Percentiles rank a stretch among this genome's conserved stretches.
Evolutionary conservation across 2,797 vertebrate genomes (phyloP).

Genomic region (Gambelia wislizenii): DNA sequence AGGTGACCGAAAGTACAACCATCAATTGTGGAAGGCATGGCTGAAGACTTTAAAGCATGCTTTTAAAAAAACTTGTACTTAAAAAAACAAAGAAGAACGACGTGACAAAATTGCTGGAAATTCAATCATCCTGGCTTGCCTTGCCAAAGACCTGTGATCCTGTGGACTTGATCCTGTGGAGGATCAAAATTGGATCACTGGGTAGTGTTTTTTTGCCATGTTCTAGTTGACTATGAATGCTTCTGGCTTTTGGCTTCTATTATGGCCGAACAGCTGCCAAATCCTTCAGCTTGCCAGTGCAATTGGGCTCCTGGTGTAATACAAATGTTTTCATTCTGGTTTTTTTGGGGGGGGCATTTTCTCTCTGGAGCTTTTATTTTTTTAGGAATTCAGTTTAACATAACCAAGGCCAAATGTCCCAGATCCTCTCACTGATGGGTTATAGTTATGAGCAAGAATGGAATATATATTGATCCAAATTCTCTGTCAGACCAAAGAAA

Average conservation of each 20-base stretch:
- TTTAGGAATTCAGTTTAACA: slow-evolving; percentile 34
- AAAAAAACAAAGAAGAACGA: background rate
- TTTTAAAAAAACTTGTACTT: background rate
- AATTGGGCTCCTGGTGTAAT: slow-evolving; percentile 29
- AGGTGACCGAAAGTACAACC: background rate
- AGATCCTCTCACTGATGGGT: slow-evolving; percentile 57
- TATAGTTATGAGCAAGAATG: slow-evolving; percentile 41
- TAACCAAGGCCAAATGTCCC: slow-evolving; percentile 27
- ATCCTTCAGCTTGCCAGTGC: slow-evolving; percentile 18
- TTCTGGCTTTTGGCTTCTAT: slow-evolving; percentile 53
- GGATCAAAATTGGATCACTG: slow-evolving; percentile 45
- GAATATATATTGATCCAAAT: slow-evolving; percentile 39
- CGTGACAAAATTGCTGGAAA: slow-evolving; percentile 4
- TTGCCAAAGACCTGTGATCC: slow-evolving; percentile 57
- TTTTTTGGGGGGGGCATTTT: slow-evolving; percentile 55
- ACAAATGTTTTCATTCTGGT: slow-evolving; percentile 56
- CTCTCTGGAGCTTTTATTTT: slow-evolving; percentile 55
- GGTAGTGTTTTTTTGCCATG: slow-evolving; percentile 49
- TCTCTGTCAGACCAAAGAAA: slow-evolving; percentile 54
- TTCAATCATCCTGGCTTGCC: slow-evolving; percentile 24
- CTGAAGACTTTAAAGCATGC: background rate
- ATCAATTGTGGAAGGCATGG: background rate
- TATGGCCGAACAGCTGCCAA: slow-evolving; percentile 47
- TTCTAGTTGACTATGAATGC: slow-evolving; percentile 39
- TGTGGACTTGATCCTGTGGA: slow-evolving; percentile 32